Conservation (phyloP, 2,888 invertebrate species). For the Helicoverpa assulta region DNA sequence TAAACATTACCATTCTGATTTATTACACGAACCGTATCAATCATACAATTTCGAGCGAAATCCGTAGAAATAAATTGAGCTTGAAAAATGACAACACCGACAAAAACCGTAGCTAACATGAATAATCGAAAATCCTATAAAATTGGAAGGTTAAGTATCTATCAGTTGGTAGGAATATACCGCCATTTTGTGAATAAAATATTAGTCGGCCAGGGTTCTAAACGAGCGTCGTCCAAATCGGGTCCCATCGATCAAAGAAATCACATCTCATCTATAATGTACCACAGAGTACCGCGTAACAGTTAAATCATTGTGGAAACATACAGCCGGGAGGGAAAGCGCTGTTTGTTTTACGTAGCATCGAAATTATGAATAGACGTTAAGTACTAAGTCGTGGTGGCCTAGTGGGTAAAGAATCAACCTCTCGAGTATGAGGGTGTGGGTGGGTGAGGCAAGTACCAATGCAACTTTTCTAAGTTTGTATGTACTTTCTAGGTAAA, state of each 20-base stretch:
- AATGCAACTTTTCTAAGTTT: too few relatives aligned
- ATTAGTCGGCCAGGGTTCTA: slow-evolving; percentile 65
- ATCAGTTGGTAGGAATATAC: slow-evolving; percentile 55
- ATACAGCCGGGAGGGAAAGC: slow-evolving; percentile 19
- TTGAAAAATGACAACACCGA: slow-evolving; percentile 30
- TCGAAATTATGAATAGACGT: neutral
- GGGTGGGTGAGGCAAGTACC: too few relatives aligned
- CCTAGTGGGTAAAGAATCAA: too few relatives aligned
- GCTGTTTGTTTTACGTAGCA: slow-evolving; percentile 1
- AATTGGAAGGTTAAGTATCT: slow-evolving; percentile 57
- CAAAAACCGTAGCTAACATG: slow-evolving; percentile 40
- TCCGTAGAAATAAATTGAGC: slow-evolving; percentile 5
- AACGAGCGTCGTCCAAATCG: slow-evolving; percentile 70
- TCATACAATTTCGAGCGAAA: slow-evolving; percentile 38
- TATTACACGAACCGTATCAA: slow-evolving; percentile 1
- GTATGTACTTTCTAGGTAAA: too few relatives aligned
- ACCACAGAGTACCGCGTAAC: slow-evolving; percentile 61
- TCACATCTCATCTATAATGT: slow-evolving; percentile 76
- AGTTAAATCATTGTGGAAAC: slow-evolving; percentile 65
- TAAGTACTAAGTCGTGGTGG: too few relatives aligned
- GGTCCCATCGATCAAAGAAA: slow-evolving; percentile 76
- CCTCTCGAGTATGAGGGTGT: too few relatives aligned
- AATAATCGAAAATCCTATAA: slow-evolving; percentile 54
- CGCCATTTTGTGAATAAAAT: slow-evolving; percentile 70
- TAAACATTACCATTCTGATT: neutral